A percentile compares a stretch with the other conserved stretches of the same genome.
phyloP scores from a whole-genome alignment of 2,113 vertebrate genomes.

The Solenodon paradoxus region DNA sequence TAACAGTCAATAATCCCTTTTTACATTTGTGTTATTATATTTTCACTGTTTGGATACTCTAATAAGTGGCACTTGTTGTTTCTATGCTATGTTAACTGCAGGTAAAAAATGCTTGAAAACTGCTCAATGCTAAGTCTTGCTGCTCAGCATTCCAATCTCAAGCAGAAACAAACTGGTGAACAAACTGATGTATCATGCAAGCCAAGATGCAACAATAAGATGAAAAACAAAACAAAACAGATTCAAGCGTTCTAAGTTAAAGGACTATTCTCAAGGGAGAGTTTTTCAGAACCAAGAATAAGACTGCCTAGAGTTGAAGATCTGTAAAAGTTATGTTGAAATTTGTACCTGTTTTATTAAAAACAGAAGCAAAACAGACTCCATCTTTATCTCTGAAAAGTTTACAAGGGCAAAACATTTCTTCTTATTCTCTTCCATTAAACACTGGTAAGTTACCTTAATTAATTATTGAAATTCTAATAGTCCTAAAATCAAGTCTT shows the following conservation, averaged over 20 bases:
- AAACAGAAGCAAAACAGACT: constrained; percentile 55
- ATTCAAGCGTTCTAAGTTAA: background rate
- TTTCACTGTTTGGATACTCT: background rate
- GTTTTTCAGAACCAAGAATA: constrained; percentile 33
- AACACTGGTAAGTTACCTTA: background rate
- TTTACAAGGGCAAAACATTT: constrained; percentile 38
- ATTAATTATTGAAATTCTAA: constrained; percentile 59
- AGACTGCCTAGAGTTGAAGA: background rate
- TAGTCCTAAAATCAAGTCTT: constrained; percentile 10
- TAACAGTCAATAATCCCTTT: background rate
- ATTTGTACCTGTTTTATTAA: constrained; percentile 45
- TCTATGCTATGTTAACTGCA: constrained; percentile 8
- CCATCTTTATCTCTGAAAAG: background rate
- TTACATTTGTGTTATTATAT: constrained; percentile 15
- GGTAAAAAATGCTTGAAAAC: constrained; percentile 1
- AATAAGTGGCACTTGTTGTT: constrained; percentile 13
- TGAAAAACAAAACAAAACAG: background rate
- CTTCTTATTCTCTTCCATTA: constrained; percentile 14
- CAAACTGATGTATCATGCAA: constrained; percentile 7
- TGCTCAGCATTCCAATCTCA: background rate
- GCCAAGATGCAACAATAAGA: constrained; percentile 23
- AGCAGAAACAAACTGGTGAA: constrained; percentile 42
- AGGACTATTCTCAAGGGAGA: background rate
- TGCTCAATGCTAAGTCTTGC: background rate
- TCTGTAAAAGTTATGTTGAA: background rate